phyloP scores from a whole-genome alignment of 2,888 invertebrate genomes.

The Drepana falcataria region DNA sequence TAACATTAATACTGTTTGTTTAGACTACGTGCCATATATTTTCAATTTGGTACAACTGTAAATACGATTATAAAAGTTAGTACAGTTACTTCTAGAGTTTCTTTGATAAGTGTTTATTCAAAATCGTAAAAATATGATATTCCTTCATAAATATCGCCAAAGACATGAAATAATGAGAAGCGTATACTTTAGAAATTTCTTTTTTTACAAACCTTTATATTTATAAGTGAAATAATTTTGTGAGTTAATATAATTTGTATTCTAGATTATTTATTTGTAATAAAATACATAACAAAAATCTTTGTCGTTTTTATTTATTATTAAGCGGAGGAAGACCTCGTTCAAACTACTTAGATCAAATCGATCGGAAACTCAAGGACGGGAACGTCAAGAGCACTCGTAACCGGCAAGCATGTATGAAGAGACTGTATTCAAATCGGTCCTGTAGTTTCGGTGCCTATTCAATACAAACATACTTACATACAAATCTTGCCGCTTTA shows the following conservation, averaged over 20 bases:
- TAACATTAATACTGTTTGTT: neutral
- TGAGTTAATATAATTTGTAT: constrained; percentile 45
- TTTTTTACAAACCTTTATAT: constrained; percentile 28
- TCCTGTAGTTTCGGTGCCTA: no score
- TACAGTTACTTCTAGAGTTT: constrained; percentile 16
- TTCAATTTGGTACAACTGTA: constrained; percentile 25
- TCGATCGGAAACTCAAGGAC: no score
- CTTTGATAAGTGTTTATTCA: constrained; percentile 7
- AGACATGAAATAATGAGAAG: constrained; percentile 19
- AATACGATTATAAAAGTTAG: constrained; percentile 21
- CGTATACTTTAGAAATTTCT: constrained; percentile 25
- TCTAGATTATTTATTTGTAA: constrained; percentile 68
- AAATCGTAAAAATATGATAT: neutral
- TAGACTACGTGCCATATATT: neutral
- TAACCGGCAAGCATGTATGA: no score
- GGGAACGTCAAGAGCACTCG: no score
- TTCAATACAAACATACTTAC: no score
- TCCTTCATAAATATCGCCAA: constrained; percentile 25
- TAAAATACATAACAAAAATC: constrained; percentile 37
- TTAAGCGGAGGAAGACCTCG: no score
- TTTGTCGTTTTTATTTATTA: no score
- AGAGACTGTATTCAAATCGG: no score
- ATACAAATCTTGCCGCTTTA: no score
- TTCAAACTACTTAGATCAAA: no score
- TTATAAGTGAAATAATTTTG: constrained; percentile 29